Conservation (phyloP, 2,113 vertebrate genomes). For the Pardalotus punctatus region DNA sequence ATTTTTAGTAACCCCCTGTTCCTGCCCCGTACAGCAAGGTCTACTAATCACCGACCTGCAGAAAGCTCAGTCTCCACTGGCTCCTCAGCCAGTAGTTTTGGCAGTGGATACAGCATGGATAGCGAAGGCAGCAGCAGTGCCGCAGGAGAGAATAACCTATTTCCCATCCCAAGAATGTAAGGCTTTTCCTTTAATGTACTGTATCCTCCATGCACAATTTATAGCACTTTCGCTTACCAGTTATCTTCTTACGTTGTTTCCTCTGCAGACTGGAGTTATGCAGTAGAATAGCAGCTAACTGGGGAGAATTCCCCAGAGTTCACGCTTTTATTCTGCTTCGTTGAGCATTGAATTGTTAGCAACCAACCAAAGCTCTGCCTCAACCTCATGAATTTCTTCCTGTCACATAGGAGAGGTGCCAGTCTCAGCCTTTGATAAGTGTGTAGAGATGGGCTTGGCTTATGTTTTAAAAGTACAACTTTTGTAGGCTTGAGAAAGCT, state of each 20-base stretch:
- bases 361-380: background rate
- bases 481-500: background rate
- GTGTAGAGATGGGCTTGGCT: background rate
- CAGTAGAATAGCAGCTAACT: background rate
- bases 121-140: constrained; percentile 84
- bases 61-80: constrained; percentile 89
- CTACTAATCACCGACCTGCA: constrained; percentile 80
- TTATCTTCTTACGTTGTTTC: background rate
- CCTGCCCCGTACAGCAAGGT: constrained; percentile 82
- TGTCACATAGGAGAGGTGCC: background rate
- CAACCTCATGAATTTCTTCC: background rate
- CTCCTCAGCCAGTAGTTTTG: constrained; percentile 88
- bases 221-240: background rate
- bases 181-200: constrained; percentile 42
- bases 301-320: background rate
- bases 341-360: background rate
- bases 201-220: background rate
- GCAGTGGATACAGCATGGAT: constrained; percentile 89
- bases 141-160: constrained; percentile 88
- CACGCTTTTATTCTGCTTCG: background rate
- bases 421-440: background rate
- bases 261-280: background rate
- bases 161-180: constrained; percentile 95
- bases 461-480: background rate
- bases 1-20: constrained; percentile 41